Conservation (phyloP, 2,888 invertebrate species). For the Ichneumoninae sp. region DNA sequence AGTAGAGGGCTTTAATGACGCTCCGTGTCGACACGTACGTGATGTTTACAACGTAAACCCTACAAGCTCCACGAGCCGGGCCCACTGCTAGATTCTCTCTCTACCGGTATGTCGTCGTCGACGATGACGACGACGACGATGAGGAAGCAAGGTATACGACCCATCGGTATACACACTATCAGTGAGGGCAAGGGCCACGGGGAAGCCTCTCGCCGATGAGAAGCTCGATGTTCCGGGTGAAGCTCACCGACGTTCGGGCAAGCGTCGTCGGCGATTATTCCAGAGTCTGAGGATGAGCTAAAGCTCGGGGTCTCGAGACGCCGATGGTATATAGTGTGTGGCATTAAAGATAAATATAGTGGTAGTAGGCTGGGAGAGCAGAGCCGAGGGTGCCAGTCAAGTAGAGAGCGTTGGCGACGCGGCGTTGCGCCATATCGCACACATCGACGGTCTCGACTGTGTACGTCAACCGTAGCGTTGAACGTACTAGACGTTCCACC, state of each 20-base stretch:
- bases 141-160: conserved; percentile 47
- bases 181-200: conserved; percentile 38
- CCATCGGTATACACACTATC: conserved; percentile 42
- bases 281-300: conserved; percentile 40
- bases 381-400: conserved; percentile 48
- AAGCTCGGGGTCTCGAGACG: conserved; percentile 39
- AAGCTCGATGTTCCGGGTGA: conserved; percentile 51
- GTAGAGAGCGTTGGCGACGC: conserved; percentile 52
- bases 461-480: not conserved
- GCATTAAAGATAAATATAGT: conserved; percentile 63
- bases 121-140: conserved; percentile 50
- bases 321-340: conserved; percentile 6
- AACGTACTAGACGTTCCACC: conserved; percentile 52
- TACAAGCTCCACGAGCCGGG: conserved; percentile 56
- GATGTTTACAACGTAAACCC: conserved; percentile 81
- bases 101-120: conserved; percentile 57
- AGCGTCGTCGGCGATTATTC: conserved; percentile 63
- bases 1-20: conserved; percentile 78
- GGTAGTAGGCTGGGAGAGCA: conserved; percentile 39
- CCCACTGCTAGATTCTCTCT: conserved; percentile 63
- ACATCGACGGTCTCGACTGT: not conserved
- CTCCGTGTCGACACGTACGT: conserved; percentile 77
- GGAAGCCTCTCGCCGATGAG: conserved; percentile 57
- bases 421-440: conserved; percentile 28
- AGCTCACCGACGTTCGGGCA: conserved; percentile 53